phyloP scores from a whole-genome alignment of 2,797 vertebrate genomes.

The Sebastes vulpes region DNA sequence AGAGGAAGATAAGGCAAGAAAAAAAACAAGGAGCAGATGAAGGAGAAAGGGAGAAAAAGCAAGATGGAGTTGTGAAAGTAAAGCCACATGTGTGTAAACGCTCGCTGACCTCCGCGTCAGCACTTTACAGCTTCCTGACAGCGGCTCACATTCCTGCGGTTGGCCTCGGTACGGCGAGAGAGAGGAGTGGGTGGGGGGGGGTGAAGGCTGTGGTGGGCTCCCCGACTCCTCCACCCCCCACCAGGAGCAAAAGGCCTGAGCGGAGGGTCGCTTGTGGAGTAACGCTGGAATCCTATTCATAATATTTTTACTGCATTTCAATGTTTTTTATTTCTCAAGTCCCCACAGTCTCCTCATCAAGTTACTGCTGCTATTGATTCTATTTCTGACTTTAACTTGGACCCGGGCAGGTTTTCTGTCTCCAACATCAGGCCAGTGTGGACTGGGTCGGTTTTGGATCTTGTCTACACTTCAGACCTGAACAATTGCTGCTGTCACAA shows the following conservation, averaged over 20 bases:
- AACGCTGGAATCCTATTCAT: constrained; percentile 77
- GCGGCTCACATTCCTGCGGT: constrained; percentile 83
- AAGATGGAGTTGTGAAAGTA: constrained; percentile 78
- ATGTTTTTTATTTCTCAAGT: constrained; percentile 58
- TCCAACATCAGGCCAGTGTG: constrained; percentile 24
- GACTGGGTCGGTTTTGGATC: constrained; percentile 12
- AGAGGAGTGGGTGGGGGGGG: neutral
- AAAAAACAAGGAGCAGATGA: constrained; percentile 43
- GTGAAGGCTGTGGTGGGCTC: constrained; percentile 2
- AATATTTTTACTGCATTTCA: constrained; percentile 78
- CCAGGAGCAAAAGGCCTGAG: constrained; percentile 62
- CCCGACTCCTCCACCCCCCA: constrained; percentile 52
- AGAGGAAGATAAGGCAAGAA: constrained; percentile 33
- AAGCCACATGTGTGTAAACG: constrained; percentile 85
- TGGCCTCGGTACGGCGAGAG: constrained; percentile 34
- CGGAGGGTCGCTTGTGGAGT: constrained; percentile 43
- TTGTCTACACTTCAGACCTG: constrained; percentile 23
- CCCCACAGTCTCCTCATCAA: constrained; percentile 57
- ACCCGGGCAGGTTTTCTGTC: constrained; percentile 44
- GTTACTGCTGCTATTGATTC: constrained; percentile 63
- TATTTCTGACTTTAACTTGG: constrained; percentile 64
- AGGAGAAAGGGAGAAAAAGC: constrained; percentile 44
- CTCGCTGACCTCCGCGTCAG: constrained; percentile 82
- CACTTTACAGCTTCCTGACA: constrained; percentile 85
- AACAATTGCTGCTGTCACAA: constrained; percentile 51